Percentiles rank a stretch among this genome's conserved stretches.
phyloP scores from a whole-genome alignment of 2,888 invertebrate genomes.

The Pterobdella sp. region DNA sequence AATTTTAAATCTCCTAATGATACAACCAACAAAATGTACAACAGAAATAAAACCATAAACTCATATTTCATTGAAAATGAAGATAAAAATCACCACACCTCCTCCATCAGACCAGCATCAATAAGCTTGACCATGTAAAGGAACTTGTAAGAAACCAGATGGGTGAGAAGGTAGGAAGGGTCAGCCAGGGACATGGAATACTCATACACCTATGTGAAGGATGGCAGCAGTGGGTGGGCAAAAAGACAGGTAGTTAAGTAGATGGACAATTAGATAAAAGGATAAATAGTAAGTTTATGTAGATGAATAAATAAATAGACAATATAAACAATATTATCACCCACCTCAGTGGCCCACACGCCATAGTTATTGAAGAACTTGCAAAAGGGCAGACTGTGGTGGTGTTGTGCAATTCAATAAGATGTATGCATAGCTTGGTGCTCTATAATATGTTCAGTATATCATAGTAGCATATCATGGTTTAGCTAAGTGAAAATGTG shows the following conservation, averaged over 20 bases:
- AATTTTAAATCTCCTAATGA: background rate
- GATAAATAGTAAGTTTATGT: too few species aligned
- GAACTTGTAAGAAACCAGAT: slow-evolving; percentile 78
- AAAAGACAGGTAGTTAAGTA: too few species aligned
- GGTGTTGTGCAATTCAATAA: too few species aligned
- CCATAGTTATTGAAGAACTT: slow-evolving; percentile 70
- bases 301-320: too few species aligned
- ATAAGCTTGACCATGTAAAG: slow-evolving; percentile 69
- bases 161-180: slow-evolving; percentile 65
- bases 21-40: background rate
- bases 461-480: too few species aligned
- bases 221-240: too few species aligned
- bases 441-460: too few species aligned
- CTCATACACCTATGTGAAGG: too few species aligned
- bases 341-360: slow-evolving; percentile 86
- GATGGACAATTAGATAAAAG: too few species aligned
- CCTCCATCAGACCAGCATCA: slow-evolving; percentile 69
- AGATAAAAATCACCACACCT: slow-evolving; percentile 51
- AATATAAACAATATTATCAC: too few species aligned
- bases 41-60: background rate
- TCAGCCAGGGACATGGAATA: slow-evolving; percentile 76
- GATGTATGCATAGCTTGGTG: too few species aligned
- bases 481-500: too few species aligned
- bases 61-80: background rate
- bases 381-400: slow-evolving; percentile 40